phyloP scores from a whole-genome alignment of 2,888 invertebrate genomes.

The Eristalis arbustorum region DNA sequence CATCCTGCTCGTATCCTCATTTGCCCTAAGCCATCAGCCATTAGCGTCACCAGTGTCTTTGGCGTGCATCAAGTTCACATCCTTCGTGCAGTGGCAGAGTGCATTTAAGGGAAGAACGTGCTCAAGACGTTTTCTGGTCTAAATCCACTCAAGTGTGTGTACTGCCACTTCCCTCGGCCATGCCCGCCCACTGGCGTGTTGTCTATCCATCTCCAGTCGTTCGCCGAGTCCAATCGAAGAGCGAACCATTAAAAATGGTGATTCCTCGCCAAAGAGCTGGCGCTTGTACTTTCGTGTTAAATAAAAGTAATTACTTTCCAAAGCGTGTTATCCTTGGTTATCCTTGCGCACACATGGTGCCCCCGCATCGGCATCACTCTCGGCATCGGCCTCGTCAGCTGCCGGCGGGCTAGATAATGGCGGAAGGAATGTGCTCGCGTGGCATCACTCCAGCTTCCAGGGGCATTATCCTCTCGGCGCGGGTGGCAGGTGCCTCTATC shows the following conservation, averaged over 20 bases:
- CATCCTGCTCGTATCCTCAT: neutral
- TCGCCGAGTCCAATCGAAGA: neutral
- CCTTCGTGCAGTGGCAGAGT: conserved; percentile 50
- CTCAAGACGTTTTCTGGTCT: conserved; percentile 59
- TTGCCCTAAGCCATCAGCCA: neutral
- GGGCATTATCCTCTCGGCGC: conserved; percentile 62
- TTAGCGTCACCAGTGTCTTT: conserved; percentile 12
- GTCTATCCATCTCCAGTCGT: neutral
- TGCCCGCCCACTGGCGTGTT: neutral
- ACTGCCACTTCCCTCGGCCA: neutral
- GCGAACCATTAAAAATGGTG: neutral
- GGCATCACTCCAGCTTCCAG: conserved; percentile 28
- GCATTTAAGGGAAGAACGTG: conserved; percentile 66
- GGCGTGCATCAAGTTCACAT: conserved; percentile 65
- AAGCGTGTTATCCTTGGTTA: conserved; percentile 52
- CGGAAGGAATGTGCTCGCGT: neutral
- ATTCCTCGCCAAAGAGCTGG: neutral
- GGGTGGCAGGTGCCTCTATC: neutral
- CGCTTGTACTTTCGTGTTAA: neutral
- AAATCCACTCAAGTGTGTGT: conserved; percentile 33
- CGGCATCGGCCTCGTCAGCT: neutral
- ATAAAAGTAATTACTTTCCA: conserved; percentile 58
- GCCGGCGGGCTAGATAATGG: neutral
- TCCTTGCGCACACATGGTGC: conserved; percentile 43
- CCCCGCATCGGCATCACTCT: conserved; percentile 16